Evolutionary conservation across 2,797 vertebrate species (phyloP), one percentile per base, ranked within the genome.

Genomic region (Hozukius guyotensis): DNA sequence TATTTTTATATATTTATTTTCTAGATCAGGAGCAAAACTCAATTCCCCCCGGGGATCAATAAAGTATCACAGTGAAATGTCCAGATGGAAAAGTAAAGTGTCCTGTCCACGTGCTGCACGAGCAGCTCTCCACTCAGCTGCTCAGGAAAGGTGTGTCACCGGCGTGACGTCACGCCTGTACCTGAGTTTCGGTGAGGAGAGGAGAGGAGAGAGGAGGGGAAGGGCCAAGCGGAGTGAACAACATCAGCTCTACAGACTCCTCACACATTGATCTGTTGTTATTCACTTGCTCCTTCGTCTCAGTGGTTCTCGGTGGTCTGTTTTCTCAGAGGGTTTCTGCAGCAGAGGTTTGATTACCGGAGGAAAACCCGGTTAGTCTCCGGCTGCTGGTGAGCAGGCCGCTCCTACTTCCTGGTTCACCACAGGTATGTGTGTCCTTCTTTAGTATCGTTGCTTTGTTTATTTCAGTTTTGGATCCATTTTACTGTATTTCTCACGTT

Each of bases 181-280:
- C 96, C 96, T 96, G 96, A 95, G 95, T 96, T 95, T 96, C 96
- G 95, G 93, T 93, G 87, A 81, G 81, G 85, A 74, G 79, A 18
- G 72, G 75, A 77, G 85, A 77, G 72, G 73, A 56, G 61, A 13
- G 36, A 13, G 36, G 36, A 42, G 72, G 75, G 80, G 85, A 77
- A 60, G 81, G 76, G 68, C 81, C 52, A 7, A 8, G 9, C 52
- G 49, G 56, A 69, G 57, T 18, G 83, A 78, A 42, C 76, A 82
- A 79, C 77, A 68, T 52, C 76, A 8, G 49, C 56, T 65, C 67
- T 0, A 11, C 53, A 1, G 2, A 10, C 32, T 20, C 14, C 0
- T 10, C 25, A 9, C 22, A 14, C 11, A 36, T 8, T 14, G 56
- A 34, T 64, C 7, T 38, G 16, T 32, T 12, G 46, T 78, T 74